Percentiles rank a stretch among this genome's conserved stretches.
Evolutionary conservation across 2,113 vertebrate genomes (phyloP).

Genomic region (Neoarius graeffei): DNA sequence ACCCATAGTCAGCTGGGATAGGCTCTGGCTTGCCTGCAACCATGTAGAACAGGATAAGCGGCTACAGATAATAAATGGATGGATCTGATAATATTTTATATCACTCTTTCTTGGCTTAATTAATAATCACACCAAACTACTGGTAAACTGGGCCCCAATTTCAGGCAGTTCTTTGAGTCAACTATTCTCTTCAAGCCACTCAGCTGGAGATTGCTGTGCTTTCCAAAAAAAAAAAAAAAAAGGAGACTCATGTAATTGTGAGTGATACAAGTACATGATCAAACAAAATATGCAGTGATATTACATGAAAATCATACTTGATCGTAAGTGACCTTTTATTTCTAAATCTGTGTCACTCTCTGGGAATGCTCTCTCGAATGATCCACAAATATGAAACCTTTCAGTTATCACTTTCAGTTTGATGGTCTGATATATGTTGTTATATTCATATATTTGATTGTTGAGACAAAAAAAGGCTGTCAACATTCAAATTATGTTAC

Average conservation of each 20-base stretch:
- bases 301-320: not conserved
- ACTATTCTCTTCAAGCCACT: not conserved
- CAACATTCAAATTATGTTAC: not conserved
- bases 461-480: not conserved
- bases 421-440: not conserved
- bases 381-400: not conserved
- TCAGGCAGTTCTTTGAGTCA: not conserved
- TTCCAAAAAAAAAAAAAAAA: too few relatives aligned
- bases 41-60: too few relatives aligned
- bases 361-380: not conserved
- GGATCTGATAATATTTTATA: not conserved
- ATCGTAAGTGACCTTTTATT: not conserved
- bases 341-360: not conserved
- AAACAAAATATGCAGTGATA: not conserved
- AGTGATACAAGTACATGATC: too few relatives aligned
- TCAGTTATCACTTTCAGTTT: not conserved
- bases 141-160: not conserved
- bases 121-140: not conserved
- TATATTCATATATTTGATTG: not conserved
- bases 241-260: too few relatives aligned
- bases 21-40: too few relatives aligned
- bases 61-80: too few relatives aligned
- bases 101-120: not conserved
- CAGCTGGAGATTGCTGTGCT: not conserved
- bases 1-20: too few relatives aligned